phyloP scores from a whole-genome alignment of 2,797 vertebrate species.

The Myotis findleyi region DNA sequence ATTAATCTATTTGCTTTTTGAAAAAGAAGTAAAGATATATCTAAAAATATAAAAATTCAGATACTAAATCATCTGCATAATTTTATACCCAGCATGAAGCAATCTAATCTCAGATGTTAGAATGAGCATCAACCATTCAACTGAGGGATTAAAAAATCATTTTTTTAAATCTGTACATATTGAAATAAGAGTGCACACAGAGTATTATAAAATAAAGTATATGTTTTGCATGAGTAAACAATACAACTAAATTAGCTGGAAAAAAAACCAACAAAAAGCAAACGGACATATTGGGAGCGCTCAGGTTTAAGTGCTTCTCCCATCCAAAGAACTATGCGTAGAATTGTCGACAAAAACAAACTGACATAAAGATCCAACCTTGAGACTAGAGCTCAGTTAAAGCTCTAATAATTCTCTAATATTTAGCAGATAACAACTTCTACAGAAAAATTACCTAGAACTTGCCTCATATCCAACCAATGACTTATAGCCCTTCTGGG shows the following conservation, averaged over 20 bases:
- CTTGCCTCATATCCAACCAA: background rate
- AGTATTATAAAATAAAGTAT: background rate
- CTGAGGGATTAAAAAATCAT: background rate
- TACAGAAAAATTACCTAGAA: background rate
- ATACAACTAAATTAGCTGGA: background rate
- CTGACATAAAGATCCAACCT: background rate
- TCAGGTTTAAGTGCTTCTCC: background rate
- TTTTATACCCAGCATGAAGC: background rate
- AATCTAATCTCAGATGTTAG: background rate
- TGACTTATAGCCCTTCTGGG: background rate
- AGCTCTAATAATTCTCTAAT: background rate
- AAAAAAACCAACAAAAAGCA: background rate
- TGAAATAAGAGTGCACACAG: background rate
- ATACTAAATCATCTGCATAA: background rate
- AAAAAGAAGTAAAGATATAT: conserved; percentile 11
- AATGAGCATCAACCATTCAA: background rate
- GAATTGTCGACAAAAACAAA: background rate
- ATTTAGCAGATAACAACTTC: background rate
- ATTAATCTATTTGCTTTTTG: background rate
- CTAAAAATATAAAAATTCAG: background rate
- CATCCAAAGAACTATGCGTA: background rate
- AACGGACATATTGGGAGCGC: background rate
- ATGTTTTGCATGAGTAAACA: background rate
- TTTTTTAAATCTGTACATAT: background rate
- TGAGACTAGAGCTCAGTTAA: background rate